A percentile compares a stretch with the other conserved stretches of the same genome.
Conservation (phyloP, 1,140 invertebrate species). For the Lordiphosa clarofinis region DNA sequence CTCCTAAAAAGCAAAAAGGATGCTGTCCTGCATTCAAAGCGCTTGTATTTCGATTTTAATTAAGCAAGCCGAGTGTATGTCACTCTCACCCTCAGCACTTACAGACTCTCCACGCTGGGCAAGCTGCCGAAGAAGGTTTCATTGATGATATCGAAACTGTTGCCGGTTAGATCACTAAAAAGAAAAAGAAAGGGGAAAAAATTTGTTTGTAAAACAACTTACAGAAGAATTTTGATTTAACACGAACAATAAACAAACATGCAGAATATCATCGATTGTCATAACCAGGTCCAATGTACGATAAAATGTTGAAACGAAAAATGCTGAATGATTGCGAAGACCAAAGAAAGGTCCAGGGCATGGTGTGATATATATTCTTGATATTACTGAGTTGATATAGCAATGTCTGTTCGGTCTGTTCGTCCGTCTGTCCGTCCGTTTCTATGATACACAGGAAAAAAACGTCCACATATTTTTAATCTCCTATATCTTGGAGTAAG, state of each 20-base stretch:
- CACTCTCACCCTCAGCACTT: constrained; percentile 29
- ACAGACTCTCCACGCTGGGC: constrained; percentile 68
- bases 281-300: neutral
- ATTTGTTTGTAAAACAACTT: neutral
- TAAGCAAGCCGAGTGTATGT: constrained; percentile 20
- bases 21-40: constrained; percentile 1
- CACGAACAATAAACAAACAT: neutral
- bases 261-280: neutral
- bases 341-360: no score
- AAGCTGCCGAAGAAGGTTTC: constrained; percentile 52
- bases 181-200: neutral
- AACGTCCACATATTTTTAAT: no score
- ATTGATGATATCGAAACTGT: constrained; percentile 58
- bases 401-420: no score
- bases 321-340: no score
- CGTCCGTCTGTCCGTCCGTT: no score
- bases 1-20: neutral
- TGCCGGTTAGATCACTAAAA: constrained; percentile 71
- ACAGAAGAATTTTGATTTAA: neutral
- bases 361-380: no score
- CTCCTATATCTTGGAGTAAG: no score
- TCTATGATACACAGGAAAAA: no score
- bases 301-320: neutral
- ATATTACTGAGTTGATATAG: no score
- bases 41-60: constrained; percentile 54